phyloP scores from a whole-genome alignment of 2,797 vertebrate genomes.

The Hippocampus kuda region DNA sequence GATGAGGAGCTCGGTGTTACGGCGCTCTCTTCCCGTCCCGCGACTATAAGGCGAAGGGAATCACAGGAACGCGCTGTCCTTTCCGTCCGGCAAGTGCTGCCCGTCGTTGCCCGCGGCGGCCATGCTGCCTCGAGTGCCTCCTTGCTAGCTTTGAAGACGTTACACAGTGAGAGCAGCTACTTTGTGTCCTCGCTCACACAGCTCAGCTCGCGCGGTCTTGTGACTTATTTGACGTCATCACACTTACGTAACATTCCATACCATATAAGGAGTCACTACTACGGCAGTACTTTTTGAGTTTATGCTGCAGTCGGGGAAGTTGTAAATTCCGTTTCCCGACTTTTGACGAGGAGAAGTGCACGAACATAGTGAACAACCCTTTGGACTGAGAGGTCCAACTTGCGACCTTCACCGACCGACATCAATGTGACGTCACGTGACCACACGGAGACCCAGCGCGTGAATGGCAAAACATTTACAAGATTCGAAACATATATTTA shows the following conservation, averaged over 20 bases:
- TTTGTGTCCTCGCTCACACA: constrained; percentile 8
- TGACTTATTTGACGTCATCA: constrained; percentile 67
- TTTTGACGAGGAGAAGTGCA: too few species aligned
- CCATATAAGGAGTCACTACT: constrained; percentile 46
- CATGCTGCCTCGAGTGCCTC: constrained; percentile 32
- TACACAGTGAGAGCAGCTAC: constrained; percentile 19
- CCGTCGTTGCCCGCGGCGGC: background rate
- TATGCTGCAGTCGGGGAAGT: background rate
- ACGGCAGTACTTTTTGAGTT: background rate
- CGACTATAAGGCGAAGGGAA: background rate
- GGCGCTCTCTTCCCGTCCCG: background rate
- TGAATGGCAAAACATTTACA: too few species aligned
- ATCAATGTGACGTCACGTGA: too few species aligned
- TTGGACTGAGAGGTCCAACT: too few species aligned
- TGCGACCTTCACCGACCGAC: too few species aligned
- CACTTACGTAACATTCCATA: constrained; percentile 54
- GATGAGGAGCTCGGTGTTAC: background rate
- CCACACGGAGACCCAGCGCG: too few species aligned
- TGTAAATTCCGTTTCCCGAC: too few species aligned
- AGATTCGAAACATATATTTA: too few species aligned
- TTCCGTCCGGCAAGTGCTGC: background rate
- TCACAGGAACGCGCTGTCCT: constrained; percentile 6
- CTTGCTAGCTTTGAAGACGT: constrained; percentile 3
- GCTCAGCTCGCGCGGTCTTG: constrained; percentile 42
- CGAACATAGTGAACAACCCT: too few species aligned